A percentile compares a stretch with the other conserved stretches of the same genome.
Conservation (phyloP, 2,888 invertebrate species). For the Drosophila barbarae region DNA sequence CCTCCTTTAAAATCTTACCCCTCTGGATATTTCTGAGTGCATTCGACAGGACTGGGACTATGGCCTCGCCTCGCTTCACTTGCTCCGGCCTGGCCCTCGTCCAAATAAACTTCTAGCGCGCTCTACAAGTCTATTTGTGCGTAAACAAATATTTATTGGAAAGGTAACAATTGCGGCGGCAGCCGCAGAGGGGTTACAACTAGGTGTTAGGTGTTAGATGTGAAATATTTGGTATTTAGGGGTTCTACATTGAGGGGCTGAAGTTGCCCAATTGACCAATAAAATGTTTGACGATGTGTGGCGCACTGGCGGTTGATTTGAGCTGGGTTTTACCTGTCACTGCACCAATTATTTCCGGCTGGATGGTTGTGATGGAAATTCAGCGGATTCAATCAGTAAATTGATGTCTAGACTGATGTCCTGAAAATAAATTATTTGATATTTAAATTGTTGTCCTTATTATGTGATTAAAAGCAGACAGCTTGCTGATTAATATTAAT, state of each 20-base stretch:
- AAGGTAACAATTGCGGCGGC: slow-evolving; percentile 69
- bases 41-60: slow-evolving; percentile 31
- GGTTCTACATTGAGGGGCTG: background rate
- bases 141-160: slow-evolving; percentile 75
- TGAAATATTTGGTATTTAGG: background rate
- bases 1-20: background rate
- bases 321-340: slow-evolving; percentile 17
- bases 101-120: slow-evolving; percentile 59
- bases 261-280: slow-evolving; percentile 64
- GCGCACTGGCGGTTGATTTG: slow-evolving; percentile 13
- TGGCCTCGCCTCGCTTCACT: slow-evolving; percentile 58
- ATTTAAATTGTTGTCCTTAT: background rate
- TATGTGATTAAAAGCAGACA: background rate
- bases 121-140: slow-evolving; percentile 71
- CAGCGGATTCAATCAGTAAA: background rate
- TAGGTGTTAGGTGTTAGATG: slow-evolving; percentile 1
- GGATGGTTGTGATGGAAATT: slow-evolving; percentile 23
- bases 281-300: slow-evolving; percentile 47
- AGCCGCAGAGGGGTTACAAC: slow-evolving; percentile 10
- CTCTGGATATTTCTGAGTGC: slow-evolving; percentile 1
- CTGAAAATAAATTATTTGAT: background rate
- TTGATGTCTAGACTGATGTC: slow-evolving; percentile 1
- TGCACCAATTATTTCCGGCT: slow-evolving; percentile 26
- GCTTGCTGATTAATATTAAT: no score
- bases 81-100: slow-evolving; percentile 31